Conservation (phyloP, 92 coral and sea anemone genomes). For the Zoanthus sociatus region DNA sequence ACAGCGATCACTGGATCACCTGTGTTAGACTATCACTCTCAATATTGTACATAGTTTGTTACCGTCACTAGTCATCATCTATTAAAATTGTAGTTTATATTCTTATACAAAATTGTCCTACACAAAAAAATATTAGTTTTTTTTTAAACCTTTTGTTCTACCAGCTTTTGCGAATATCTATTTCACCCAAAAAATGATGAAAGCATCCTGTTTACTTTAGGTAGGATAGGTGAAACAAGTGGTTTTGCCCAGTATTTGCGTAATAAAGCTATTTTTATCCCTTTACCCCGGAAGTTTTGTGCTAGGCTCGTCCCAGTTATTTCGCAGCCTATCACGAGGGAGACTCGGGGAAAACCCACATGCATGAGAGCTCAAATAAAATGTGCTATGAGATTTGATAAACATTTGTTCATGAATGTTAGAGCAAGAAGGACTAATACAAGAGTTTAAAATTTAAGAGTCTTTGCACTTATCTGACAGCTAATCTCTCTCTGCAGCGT, state of each 20-base stretch:
- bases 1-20: no score
- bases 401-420: slow-evolving; percentile 13
- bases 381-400: neutral
- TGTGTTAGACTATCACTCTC: no score
- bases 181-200: neutral
- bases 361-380: neutral
- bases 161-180: neutral
- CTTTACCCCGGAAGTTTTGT: slow-evolving; percentile 37
- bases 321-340: slow-evolving; percentile 21
- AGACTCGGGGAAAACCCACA: slow-evolving; percentile 27
- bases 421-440: slow-evolving; percentile 15
- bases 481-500: slow-evolving; percentile 11
- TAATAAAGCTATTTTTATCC: slow-evolving; percentile 5
- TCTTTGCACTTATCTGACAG: neutral
- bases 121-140: neutral
- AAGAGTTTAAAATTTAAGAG: neutral
- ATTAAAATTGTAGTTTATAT: neutral
- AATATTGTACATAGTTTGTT: no score
- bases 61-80: no score
- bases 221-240: neutral
- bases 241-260: neutral
- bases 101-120: neutral
- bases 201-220: slow-evolving; percentile 38
- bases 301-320: neutral
- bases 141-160: neutral